A percentile compares a stretch with the other conserved stretches of the same genome.
phyloP scores from a whole-genome alignment of 1,140 invertebrate species.

The Sarcophaga bullata region DNA sequence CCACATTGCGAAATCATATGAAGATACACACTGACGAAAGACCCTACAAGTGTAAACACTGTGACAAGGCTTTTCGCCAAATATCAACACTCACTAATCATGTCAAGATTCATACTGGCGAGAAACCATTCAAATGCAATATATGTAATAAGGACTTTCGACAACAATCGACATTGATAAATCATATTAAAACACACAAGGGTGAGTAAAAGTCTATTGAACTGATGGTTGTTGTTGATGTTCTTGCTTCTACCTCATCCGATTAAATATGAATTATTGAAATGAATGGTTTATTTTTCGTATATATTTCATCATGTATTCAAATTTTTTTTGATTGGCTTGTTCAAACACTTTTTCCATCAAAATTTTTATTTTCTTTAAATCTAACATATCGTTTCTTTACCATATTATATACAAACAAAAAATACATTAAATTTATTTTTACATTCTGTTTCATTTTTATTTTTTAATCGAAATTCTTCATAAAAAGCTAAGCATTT shows the following conservation, averaged over 20 bases:
- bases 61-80: constrained; percentile 63
- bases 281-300: constrained; percentile 13
- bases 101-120: constrained; percentile 64
- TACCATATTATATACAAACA: not conserved
- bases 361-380: not conserved
- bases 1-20: constrained; percentile 65
- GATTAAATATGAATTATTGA: not conserved
- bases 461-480: too few relatives aligned
- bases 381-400: not conserved
- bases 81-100: constrained; percentile 64
- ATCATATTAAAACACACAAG: constrained; percentile 65
- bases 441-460: too few relatives aligned
- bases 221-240: not conserved
- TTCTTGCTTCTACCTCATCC: constrained; percentile 4
- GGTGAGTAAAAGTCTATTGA: constrained; percentile 51
- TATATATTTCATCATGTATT: not conserved
- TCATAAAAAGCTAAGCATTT: too few relatives aligned
- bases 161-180: constrained; percentile 63
- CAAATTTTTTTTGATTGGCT: not conserved
- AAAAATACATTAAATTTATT: too few relatives aligned
- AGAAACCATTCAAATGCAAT: constrained; percentile 64
- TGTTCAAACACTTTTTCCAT: not conserved
- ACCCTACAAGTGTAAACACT: constrained; percentile 64
- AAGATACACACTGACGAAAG: constrained; percentile 65
- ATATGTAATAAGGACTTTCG: constrained; percentile 64